Conservation (phyloP, 2,888 invertebrate genomes). For the Lampropteryx suffumata region DNA sequence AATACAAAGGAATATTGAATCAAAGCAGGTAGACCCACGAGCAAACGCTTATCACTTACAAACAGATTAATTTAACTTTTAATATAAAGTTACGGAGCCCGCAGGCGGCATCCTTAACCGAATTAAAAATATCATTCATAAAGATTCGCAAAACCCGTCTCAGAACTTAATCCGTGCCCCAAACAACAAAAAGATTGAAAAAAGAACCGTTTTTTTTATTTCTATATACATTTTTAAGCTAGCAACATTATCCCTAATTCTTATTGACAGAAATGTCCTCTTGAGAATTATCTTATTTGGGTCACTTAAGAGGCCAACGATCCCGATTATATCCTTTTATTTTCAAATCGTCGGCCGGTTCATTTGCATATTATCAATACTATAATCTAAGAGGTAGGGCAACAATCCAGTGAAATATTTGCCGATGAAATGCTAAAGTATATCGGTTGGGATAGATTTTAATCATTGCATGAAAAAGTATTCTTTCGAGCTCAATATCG, state of each 20-base stretch:
- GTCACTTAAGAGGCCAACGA: slow-evolving; percentile 73
- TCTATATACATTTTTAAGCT: slow-evolving; percentile 50
- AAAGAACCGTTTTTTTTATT: slow-evolving; percentile 30
- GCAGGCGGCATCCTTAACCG: slow-evolving; percentile 36
- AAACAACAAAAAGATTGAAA: slow-evolving; percentile 14
- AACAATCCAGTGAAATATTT: slow-evolving; percentile 73
- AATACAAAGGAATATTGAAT: slow-evolving; percentile 26
- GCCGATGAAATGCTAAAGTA: slow-evolving; percentile 69
- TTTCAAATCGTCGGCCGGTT: slow-evolving; percentile 66
- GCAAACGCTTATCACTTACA: slow-evolving; percentile 35
- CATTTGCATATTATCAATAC: slow-evolving; percentile 77
- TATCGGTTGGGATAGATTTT: slow-evolving; percentile 53
- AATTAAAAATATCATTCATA: slow-evolving; percentile 39
- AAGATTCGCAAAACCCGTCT: slow-evolving; percentile 35
- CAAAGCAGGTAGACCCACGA: slow-evolving; percentile 26
- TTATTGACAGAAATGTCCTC: slow-evolving; percentile 66
- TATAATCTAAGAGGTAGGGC: slow-evolving; percentile 70
- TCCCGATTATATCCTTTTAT: slow-evolving; percentile 69
- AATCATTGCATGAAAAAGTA: slow-evolving; percentile 41
- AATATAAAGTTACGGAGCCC: slow-evolving; percentile 27
- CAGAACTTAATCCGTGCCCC: slow-evolving; percentile 17
- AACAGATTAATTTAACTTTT: slow-evolving; percentile 35
- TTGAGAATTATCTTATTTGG: slow-evolving; percentile 74
- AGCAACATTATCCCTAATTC: slow-evolving; percentile 73
- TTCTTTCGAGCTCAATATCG: slow-evolving; percentile 40